Conservation (phyloP, 2,888 invertebrate genomes). For the Aphrophora alni region DNA sequence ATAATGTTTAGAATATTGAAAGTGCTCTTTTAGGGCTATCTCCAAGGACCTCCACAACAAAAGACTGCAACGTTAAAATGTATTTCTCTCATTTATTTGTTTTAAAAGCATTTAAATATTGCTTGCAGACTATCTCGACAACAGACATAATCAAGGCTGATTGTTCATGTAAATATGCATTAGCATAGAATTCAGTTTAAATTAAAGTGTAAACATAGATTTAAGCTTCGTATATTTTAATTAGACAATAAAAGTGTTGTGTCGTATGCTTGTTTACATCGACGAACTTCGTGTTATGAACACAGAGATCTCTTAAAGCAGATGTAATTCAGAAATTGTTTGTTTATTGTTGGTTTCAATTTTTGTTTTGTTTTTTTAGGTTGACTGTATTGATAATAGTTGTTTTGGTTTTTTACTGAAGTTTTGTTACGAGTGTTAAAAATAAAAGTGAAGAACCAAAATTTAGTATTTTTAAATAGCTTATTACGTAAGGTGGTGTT, state of each 20-base stretch:
- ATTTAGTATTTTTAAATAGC: not conserved
- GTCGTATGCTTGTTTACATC: conserved; percentile 1
- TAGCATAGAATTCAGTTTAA: not conserved
- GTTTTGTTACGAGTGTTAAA: not conserved
- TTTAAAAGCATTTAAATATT: not conserved
- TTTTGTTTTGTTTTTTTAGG: not conserved
- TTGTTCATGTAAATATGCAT: not conserved
- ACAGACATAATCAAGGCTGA: not conserved
- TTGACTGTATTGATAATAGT: not conserved
- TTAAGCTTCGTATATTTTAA: not conserved
- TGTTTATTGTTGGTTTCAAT: not conserved
- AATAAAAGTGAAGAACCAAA: not conserved
- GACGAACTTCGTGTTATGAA: not conserved
- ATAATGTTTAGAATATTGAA: too few species aligned
- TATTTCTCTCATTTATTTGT: not conserved
- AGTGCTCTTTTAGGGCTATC: too few species aligned
- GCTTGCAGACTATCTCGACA: not conserved
- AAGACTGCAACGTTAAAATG: not conserved
- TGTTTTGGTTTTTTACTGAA: not conserved
- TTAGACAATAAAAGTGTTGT: conserved; percentile 1
- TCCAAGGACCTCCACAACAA: not conserved
- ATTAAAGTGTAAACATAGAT: not conserved
- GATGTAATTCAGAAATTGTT: not conserved
- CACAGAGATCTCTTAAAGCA: not conserved
- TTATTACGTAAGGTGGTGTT: not conserved